phyloP scores from a whole-genome alignment of 2,113 vertebrate species.

The Oncorhynchus clarkii region DNA sequence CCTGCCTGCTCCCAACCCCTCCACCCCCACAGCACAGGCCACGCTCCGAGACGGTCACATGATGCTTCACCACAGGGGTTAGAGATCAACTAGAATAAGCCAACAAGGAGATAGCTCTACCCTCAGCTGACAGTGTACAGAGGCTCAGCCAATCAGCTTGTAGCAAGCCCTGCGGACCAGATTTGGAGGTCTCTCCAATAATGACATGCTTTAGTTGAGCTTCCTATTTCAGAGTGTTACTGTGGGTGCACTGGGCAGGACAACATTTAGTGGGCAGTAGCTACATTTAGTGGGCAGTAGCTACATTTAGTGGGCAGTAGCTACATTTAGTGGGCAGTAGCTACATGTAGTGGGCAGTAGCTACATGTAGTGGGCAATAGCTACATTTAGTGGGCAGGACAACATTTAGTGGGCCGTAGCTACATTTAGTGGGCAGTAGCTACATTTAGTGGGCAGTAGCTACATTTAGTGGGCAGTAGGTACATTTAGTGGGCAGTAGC shows the following conservation, averaged over 20 bases:
- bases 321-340: no score
- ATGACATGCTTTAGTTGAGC: neutral
- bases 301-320: no score
- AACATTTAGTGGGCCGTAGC: no score
- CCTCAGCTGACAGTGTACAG: neutral
- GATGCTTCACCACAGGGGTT: neutral
- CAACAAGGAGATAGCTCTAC: neutral
- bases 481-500: no score
- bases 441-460: no score
- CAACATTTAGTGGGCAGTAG: no score
- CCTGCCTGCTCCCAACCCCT: neutral
- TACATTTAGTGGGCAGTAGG: no score
- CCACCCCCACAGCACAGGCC: neutral
- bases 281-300: no score
- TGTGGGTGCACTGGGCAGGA: neutral
- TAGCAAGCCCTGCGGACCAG: neutral
- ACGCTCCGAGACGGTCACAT: neutral
- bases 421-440: no score
- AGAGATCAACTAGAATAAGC: neutral
- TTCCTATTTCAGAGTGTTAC: neutral
- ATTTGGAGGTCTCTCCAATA: neutral
- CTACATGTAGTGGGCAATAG: no score
- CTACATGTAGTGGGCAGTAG: no score
- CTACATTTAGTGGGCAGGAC: no score
- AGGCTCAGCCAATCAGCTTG: neutral